A percentile compares a stretch with the other conserved stretches of the same genome.
These are phyloP conservation scores for Clitarchus hookeri DNA, from an alignment of 2,888 invertebrate species.

Conservation along the genomic window DNA sequence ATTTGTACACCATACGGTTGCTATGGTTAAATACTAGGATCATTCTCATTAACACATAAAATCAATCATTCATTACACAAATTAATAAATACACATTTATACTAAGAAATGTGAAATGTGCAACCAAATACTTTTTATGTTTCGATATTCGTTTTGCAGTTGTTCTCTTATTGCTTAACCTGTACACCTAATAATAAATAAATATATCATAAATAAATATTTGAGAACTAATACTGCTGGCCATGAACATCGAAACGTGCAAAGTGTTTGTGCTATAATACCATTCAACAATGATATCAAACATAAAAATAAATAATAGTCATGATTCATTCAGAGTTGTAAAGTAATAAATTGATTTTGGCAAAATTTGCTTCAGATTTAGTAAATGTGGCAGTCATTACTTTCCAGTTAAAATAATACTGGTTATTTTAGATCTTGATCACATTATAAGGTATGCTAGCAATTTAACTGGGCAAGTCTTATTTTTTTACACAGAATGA, in stretches of 20 bases:
- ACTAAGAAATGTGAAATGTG: conserved; percentile 17
- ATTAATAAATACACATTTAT: neutral
- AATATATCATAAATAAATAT: conserved; percentile 15
- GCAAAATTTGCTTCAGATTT: neutral
- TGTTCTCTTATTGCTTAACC: neutral
- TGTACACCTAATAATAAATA: conserved; percentile 11
- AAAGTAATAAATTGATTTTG: neutral
- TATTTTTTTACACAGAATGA: neutral
- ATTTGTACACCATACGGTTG: neutral
- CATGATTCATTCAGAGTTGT: neutral
- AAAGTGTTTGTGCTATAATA: conserved; percentile 31
- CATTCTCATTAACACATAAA: neutral
- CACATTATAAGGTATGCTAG: too few species aligned
- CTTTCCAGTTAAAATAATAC: too few species aligned
- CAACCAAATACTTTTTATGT: conserved; percentile 35
- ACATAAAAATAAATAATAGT: neutral
- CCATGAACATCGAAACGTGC: conserved; percentile 36
- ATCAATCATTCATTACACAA: neutral
- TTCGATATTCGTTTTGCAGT: conserved; percentile 32
- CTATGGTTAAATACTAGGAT: neutral
- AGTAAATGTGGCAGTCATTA: too few species aligned
- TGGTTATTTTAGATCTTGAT: too few species aligned
- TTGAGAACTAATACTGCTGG: conserved; percentile 12
- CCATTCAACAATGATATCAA: neutral
- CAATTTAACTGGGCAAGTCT: too few species aligned